Evolutionary conservation across 1,140 invertebrate species (phyloP), one percentile per base, ranked within the genome.

Genomic region (Microplitis mediator): DNA sequence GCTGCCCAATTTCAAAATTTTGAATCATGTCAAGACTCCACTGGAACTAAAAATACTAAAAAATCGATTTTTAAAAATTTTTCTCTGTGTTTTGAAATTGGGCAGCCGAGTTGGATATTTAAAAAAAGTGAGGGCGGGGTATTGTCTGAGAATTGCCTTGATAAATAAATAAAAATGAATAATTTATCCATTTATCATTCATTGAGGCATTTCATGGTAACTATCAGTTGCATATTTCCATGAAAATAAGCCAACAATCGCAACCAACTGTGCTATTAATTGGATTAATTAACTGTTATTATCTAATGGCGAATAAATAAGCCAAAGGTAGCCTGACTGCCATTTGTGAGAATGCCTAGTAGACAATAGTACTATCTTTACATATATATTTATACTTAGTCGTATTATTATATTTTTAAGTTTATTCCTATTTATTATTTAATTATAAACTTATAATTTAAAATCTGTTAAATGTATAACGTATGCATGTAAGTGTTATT

Each of bases 171-270:
- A 34, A 61, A 61, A 61, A 61, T 61, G 5, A 32, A 61, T 11
- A 13, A 31, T 61, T 61, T 45, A 8, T 45, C 6, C 39, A 45
- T 45, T 45, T 45, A 14, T 54, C 52, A 54, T 16, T 58, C 56
- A 58, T 58, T 31, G 32, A 23, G 56, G 56, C 56, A 58, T 58
- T 58, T 54, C 16, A 58, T 16, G 56, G 56, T 65, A 63, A 79
- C 61, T 74, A 74, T 69, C 74, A 69, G 56, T 63, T 54, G 45
- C 52, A 56, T 79, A 80, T 82, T 85, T 83, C 78, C 84, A 86
- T 87, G 82, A 86, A 86, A 87, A 86, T 86, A 87, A 87, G 85
- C 83, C 83, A 81, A 79, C 78, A 32, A 69, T 61, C 63, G 52
- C 36, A 16, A 67, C 36, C 63, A 65, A 65, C 63, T 65, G 35